Conservation (phyloP, 2,888 invertebrate species). For the Ophioninae sp. region DNA sequence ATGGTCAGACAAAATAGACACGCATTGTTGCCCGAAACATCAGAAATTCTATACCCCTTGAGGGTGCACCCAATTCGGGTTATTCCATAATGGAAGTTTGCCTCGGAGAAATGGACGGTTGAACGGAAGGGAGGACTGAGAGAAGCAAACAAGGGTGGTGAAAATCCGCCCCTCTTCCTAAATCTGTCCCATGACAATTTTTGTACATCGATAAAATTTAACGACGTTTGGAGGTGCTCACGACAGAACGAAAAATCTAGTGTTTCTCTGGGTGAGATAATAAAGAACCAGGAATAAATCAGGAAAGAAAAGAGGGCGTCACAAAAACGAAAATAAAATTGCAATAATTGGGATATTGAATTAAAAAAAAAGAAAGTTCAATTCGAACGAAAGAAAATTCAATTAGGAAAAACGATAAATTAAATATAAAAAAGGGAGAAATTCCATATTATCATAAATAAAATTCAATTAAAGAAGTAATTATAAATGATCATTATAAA, state of each 20-base stretch:
- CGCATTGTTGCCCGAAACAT: conserved; percentile 7
- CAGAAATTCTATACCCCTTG: conserved; percentile 22
- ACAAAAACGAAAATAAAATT: background rate
- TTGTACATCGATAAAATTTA: conserved; percentile 24
- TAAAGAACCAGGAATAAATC: background rate
- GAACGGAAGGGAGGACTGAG: conserved; percentile 2
- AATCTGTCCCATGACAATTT: conserved; percentile 18
- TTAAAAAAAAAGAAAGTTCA: background rate
- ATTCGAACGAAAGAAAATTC: background rate
- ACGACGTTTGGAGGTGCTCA: background rate
- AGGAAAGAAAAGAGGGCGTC: background rate
- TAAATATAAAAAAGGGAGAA: no score
- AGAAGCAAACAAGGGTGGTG: conserved; percentile 33
- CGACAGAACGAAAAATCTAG: background rate
- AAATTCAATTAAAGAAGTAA: no score
- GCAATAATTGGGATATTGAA: background rate
- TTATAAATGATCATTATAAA: no score
- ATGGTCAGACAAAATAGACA: background rate
- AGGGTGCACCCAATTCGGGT: conserved; percentile 26
- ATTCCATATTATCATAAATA: no score
- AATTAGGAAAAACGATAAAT: no score
- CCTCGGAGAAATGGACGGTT: conserved; percentile 11
- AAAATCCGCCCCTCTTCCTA: conserved; percentile 4
- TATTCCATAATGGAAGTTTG: conserved; percentile 31
- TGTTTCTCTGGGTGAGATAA: background rate